A percentile compares a stretch with the other conserved stretches of the same genome.
These are phyloP conservation scores for Nomada fucata DNA, from an alignment of 2,888 invertebrate species.

Conservation along the genomic window DNA sequence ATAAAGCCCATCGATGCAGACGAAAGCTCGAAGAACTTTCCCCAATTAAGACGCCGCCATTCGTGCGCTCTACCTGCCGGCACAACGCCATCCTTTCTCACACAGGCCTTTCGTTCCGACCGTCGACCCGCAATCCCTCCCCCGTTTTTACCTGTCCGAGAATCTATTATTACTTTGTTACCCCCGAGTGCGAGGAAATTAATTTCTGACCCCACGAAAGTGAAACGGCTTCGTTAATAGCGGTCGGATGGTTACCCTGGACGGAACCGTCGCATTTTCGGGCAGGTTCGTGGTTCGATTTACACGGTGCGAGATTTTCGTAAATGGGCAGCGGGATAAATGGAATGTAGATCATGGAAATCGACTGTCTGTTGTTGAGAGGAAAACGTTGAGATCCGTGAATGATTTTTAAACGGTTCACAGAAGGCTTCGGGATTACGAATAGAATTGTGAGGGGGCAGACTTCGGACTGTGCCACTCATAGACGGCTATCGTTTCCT, in stretches of 20 bases:
- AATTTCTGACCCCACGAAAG: not conserved
- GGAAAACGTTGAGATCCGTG: too few species aligned
- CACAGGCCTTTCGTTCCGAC: constrained; percentile 12
- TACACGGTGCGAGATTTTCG: too few species aligned
- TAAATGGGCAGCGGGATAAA: too few species aligned
- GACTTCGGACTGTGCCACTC: too few species aligned
- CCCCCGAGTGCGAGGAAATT: constrained; percentile 1
- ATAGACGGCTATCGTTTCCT: not conserved
- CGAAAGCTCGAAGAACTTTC: constrained; percentile 64
- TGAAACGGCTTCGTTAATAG: not conserved
- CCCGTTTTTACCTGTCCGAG: not conserved
- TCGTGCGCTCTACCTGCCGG: constrained; percentile 22
- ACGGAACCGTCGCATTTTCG: too few species aligned
- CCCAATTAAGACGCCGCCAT: constrained; percentile 61
- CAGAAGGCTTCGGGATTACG: too few species aligned
- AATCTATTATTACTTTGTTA: not conserved
- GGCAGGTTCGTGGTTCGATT: too few species aligned
- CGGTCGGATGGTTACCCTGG: not conserved
- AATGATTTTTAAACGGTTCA: too few species aligned
- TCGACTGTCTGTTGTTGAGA: too few species aligned
- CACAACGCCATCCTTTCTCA: constrained; percentile 36
- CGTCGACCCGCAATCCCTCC: constrained; percentile 8
- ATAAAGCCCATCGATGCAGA: constrained; percentile 58
- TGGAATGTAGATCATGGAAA: too few species aligned
- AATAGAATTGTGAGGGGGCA: too few species aligned